phyloP scores from a whole-genome alignment of 2,113 vertebrate genomes.

The Pseudorasbora parva region DNA sequence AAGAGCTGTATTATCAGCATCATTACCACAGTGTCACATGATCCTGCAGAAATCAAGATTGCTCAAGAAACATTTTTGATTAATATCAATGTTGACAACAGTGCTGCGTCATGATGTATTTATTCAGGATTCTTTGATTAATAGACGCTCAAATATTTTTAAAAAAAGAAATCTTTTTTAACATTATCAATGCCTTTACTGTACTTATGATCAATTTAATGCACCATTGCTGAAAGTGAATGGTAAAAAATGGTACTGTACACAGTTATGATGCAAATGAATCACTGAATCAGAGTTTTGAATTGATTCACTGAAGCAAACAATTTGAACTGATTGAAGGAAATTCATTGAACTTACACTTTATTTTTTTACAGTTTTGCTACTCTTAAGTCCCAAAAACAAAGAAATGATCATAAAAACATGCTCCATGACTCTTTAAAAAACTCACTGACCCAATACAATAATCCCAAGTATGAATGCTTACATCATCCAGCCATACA shows the following conservation, averaged over 20 bases:
- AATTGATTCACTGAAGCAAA: neutral
- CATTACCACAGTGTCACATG: neutral
- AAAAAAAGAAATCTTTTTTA: neutral
- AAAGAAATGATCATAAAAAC: neutral
- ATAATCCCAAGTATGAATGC: neutral
- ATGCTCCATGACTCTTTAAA: too few species aligned
- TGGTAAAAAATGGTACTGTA: neutral
- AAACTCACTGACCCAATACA: neutral
- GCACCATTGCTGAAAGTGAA: neutral
- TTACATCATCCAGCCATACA: neutral
- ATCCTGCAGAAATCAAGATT: neutral
- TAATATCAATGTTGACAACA: neutral
- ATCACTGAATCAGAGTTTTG: neutral
- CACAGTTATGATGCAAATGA: neutral
- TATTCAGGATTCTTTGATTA: neutral
- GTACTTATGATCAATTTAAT: neutral
- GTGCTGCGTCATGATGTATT: neutral
- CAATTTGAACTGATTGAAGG: neutral
- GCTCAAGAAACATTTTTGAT: neutral
- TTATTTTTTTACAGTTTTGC: too few species aligned
- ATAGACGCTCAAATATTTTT: neutral
- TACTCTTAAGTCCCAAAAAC: neutral
- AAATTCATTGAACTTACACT: neutral
- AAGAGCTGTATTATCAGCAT: neutral
- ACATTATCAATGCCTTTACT: neutral